phyloP scores from a whole-genome alignment of 1,140 invertebrate species.

The Sycophila sp. region DNA sequence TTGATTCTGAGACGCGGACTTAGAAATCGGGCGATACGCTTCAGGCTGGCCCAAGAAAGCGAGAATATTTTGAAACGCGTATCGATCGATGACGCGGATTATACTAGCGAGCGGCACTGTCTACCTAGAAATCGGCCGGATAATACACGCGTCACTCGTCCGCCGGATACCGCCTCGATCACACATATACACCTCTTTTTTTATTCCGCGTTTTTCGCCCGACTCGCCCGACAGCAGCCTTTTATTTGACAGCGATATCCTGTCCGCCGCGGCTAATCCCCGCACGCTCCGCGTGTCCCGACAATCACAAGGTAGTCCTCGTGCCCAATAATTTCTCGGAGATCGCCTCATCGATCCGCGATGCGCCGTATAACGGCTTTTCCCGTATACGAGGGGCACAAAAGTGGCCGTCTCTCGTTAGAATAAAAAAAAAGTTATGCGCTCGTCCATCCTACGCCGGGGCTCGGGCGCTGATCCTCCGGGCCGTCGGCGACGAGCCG shows the following conservation, averaged over 20 bases:
- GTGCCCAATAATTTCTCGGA: too few species aligned
- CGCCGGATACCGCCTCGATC: too few species aligned
- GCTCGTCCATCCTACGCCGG: not conserved
- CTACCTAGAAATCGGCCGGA: conserved; percentile 10
- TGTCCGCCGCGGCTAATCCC: conserved; percentile 19
- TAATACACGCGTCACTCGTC: too few species aligned
- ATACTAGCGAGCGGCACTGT: conserved; percentile 10
- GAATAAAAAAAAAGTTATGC: conserved; percentile 7
- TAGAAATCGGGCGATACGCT: not conserved
- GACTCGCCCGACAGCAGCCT: too few species aligned
- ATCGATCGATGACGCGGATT: conserved; percentile 34
- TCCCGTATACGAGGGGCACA: too few species aligned
- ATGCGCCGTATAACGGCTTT: too few species aligned
- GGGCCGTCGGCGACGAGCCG: too few species aligned
- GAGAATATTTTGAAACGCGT: conserved; percentile 21
- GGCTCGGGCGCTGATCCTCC: not conserved
- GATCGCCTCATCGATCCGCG: too few species aligned
- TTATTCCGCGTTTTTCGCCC: too few species aligned
- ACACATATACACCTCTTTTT: too few species aligned
- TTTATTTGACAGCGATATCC: conserved; percentile 36
- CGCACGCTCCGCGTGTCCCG: not conserved
- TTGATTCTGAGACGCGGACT: not conserved
- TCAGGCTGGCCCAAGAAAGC: not conserved
- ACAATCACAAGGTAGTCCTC: too few species aligned
- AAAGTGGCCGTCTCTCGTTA: not conserved